A percentile compares a stretch with the other conserved stretches of the same genome.
These are phyloP conservation scores for Aphaenogaster floridana DNA, from an alignment of 1,140 invertebrate species.

Conservation along the genomic window DNA sequence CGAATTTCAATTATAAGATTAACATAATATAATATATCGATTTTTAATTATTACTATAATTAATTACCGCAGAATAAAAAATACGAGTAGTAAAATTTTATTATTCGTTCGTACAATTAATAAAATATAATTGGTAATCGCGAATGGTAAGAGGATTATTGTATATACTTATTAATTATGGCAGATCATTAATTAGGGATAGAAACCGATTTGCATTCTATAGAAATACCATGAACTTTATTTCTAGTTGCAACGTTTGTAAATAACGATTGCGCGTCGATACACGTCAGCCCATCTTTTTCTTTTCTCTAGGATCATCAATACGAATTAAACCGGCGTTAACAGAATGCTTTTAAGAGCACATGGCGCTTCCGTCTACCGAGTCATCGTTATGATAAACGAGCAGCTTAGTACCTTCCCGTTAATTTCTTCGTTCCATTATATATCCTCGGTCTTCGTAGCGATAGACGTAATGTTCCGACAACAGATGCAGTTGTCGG, in stretches of 20 bases:
- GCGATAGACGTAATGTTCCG: conserved; percentile 15
- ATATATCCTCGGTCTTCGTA: conserved; percentile 26
- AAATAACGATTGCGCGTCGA: background rate
- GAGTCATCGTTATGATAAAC: conserved; percentile 81
- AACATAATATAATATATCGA: background rate
- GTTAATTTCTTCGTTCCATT: conserved; percentile 63
- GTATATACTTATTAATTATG: background rate
- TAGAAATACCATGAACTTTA: background rate
- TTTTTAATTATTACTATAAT: conserved; percentile 2
- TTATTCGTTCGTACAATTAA: background rate
- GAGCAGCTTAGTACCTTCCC: conserved; percentile 59
- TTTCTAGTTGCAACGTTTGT: conserved; percentile 7
- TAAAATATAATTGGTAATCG: conserved; percentile 2
- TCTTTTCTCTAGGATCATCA: conserved; percentile 38
- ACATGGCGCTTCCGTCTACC: conserved; percentile 67
- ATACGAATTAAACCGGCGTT: conserved; percentile 74
- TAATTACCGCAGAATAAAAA: background rate
- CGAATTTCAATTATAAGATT: background rate
- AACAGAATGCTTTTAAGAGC: conserved; percentile 70
- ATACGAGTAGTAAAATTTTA: conserved; percentile 11
- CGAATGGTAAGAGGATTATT: background rate
- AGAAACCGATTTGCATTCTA: conserved; percentile 13
- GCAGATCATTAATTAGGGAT: background rate
- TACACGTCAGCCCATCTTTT: conserved; percentile 21
- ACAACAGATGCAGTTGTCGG: conserved; percentile 27